phyloP scores from a whole-genome alignment of 2,113 vertebrate genomes.

The Lanius ludovicianus region DNA sequence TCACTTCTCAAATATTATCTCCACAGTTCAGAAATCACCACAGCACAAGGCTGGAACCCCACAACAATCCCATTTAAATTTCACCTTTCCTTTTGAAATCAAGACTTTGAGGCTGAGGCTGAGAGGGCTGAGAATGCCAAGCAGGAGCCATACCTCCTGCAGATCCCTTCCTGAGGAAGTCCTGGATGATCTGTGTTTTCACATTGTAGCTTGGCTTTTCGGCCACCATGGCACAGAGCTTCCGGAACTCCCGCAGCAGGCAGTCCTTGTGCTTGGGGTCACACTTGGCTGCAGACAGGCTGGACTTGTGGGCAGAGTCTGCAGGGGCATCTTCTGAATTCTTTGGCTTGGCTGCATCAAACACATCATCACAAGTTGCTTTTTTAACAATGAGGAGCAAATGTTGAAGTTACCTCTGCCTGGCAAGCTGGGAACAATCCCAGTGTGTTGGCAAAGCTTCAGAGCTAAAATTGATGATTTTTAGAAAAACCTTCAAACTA shows the following conservation, averaged over 20 bases:
- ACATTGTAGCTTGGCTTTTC: slow-evolving; percentile 92
- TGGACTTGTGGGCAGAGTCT: slow-evolving; percentile 59
- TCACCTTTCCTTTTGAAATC: neutral
- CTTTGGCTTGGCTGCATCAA: slow-evolving; percentile 71
- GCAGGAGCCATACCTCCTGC: slow-evolving; percentile 79
- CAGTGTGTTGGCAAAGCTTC: neutral
- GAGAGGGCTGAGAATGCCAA: neutral
- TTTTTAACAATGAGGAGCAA: accelerated
- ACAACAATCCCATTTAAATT: neutral
- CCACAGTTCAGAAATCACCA: neutral
- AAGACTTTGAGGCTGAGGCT: neutral
- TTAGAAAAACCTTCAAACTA: neutral
- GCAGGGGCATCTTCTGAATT: slow-evolving; percentile 62
- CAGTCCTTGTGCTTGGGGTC: slow-evolving; percentile 93
- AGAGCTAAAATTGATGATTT: neutral
- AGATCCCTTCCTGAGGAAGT: slow-evolving; percentile 89
- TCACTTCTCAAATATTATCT: neutral
- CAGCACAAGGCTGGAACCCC: neutral
- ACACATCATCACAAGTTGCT: neutral
- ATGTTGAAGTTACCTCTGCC: neutral
- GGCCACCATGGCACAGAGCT: slow-evolving; percentile 90
- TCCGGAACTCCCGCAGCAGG: slow-evolving; percentile 91
- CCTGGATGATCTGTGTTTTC: slow-evolving; percentile 95
- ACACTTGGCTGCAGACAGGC: slow-evolving; percentile 81
- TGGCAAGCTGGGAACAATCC: neutral